Percentiles rank a stretch among this genome's conserved stretches.
Evolutionary conservation across 2,113 vertebrate genomes (phyloP).

Genomic region (Syngnathus scovelli): DNA sequence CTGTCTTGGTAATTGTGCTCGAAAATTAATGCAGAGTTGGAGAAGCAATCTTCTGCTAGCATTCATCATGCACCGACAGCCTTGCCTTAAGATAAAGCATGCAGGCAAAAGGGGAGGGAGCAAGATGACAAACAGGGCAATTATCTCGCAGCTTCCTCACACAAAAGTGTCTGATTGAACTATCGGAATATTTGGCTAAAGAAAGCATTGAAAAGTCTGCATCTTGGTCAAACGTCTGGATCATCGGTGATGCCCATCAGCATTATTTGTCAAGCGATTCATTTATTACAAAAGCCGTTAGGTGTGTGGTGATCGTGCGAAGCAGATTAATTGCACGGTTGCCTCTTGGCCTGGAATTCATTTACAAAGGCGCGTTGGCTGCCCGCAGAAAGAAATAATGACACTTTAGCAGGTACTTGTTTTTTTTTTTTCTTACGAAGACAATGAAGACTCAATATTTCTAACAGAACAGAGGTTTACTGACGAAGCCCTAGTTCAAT

Average conservation of each 20-base stretch:
- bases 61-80: conserved; percentile 68
- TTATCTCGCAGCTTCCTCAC: conserved; percentile 48
- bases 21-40: conserved; percentile 67
- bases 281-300: conserved; percentile 21
- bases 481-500: too few species aligned
- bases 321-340: conserved; percentile 26
- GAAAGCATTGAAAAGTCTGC: conserved; percentile 31
- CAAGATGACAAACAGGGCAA: conserved; percentile 60
- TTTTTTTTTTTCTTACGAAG: conserved; percentile 13
- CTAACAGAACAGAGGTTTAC: background rate
- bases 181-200: conserved; percentile 37
- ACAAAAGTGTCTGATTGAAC: conserved; percentile 48
- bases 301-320: conserved; percentile 23
- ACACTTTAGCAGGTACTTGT: conserved; percentile 31
- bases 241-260: conserved; percentile 15
- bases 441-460: conserved; percentile 1
- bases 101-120: conserved; percentile 52
- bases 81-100: conserved; percentile 59
- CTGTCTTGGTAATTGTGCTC: conserved; percentile 52
- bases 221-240: conserved; percentile 23
- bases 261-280: conserved; percentile 14
- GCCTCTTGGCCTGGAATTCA: conserved; percentile 27
- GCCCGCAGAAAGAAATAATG: conserved; percentile 23
- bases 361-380: conserved; percentile 33
- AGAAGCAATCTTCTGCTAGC: conserved; percentile 44